A percentile compares a stretch with the other conserved stretches of the same genome.
Conservation (phyloP, 2,113 vertebrate species). For the Todiramphus saurophagus region DNA sequence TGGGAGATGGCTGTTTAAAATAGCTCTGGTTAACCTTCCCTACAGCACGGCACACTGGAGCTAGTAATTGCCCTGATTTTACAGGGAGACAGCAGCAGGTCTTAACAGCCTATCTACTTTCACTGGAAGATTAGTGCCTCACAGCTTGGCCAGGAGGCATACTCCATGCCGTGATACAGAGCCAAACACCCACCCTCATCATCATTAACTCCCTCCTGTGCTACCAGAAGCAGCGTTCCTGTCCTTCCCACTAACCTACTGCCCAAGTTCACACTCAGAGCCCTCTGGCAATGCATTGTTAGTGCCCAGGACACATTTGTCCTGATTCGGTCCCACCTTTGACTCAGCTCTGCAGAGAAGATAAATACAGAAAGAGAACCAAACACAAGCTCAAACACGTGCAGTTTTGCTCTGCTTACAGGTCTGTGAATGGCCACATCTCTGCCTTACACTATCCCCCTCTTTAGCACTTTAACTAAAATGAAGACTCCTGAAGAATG, state of each 20-base stretch:
- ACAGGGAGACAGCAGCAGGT: not conserved
- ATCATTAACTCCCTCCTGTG: not conserved
- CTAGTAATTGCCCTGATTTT: not conserved
- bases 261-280: not conserved
- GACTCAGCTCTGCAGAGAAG: not conserved
- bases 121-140: not conserved
- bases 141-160: not conserved
- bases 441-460: not conserved
- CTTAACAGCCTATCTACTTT: not conserved
- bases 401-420: not conserved
- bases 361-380: not conserved
- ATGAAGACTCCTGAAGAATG: not conserved
- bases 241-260: not conserved
- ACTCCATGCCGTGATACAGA: not conserved
- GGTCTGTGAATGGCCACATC: not conserved
- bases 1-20: not conserved
- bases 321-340: rapidly evolving
- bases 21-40: not conserved
- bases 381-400: not conserved
- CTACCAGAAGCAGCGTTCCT: not conserved
- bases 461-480: not conserved
- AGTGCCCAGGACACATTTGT: not conserved
- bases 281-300: no score
- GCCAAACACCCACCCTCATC: not conserved
- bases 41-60: not conserved